Conservation (phyloP, 2,113 vertebrate genomes). For the Ahaetulla prasina region DNA sequence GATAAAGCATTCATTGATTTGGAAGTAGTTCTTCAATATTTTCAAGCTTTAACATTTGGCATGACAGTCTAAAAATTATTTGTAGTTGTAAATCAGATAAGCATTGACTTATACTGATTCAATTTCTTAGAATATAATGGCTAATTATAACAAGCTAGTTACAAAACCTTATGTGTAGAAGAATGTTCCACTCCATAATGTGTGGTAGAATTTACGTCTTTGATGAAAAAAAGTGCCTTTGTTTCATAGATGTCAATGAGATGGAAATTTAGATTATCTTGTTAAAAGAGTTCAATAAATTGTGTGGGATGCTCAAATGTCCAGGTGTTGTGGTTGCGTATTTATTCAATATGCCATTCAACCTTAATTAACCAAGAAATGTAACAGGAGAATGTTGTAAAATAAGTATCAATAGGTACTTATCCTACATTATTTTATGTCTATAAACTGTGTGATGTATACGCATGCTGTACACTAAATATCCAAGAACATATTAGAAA, state of each 20-base stretch:
- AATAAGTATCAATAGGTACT: constrained; percentile 5
- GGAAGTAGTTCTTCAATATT: background rate
- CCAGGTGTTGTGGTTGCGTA: background rate
- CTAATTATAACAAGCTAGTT: background rate
- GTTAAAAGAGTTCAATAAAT: background rate
- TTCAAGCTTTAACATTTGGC: background rate
- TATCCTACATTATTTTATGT: constrained; percentile 26
- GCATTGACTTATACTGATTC: background rate
- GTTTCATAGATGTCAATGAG: background rate
- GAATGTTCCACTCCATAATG: background rate
- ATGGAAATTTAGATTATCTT: background rate
- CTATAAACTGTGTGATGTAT: constrained; percentile 25
- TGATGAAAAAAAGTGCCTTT: background rate
- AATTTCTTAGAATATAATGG: background rate
- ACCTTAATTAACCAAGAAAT: constrained; percentile 17
- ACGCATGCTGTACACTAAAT: constrained; percentile 11
- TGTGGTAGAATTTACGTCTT: background rate
- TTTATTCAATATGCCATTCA: background rate
- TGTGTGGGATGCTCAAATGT: background rate
- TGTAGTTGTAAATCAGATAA: background rate
- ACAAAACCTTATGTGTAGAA: background rate
- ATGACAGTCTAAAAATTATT: background rate
- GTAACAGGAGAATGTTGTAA: constrained; percentile 37
- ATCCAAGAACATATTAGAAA: background rate
- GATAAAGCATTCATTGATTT: background rate